Conservation (phyloP, 2,888 invertebrate genomes). For the Cephonodes hylas region DNA sequence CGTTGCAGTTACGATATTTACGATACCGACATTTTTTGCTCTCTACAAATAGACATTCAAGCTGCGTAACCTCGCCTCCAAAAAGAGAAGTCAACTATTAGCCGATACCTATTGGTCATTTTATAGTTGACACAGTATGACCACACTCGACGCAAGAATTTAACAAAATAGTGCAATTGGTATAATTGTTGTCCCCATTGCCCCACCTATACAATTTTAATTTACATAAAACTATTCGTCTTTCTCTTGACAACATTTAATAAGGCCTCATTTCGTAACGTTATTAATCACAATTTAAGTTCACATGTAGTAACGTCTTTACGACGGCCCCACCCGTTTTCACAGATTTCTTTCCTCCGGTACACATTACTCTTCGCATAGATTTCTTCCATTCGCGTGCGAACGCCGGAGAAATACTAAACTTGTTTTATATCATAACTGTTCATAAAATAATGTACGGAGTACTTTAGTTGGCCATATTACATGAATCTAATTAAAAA, state of each 20-base stretch:
- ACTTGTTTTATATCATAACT: slow-evolving; percentile 6
- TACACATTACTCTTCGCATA: not conserved
- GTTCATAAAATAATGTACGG: slow-evolving; percentile 25
- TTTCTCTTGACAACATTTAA: not conserved
- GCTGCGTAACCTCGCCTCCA: slow-evolving; percentile 32
- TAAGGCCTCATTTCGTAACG: slow-evolving; percentile 9
- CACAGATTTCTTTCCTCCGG: slow-evolving; percentile 8
- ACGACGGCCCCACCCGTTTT: slow-evolving; percentile 6
- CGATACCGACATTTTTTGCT: slow-evolving; percentile 29
- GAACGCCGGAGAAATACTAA: slow-evolving; percentile 20
- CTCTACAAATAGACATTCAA: slow-evolving; percentile 27
- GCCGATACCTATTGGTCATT: not conserved
- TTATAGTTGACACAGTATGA: not conserved
- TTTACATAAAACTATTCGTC: slow-evolving; percentile 1
- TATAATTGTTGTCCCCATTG: not conserved
- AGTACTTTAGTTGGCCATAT: slow-evolving; percentile 44
- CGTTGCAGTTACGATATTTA: slow-evolving; percentile 23
- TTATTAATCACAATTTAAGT: slow-evolving; percentile 26
- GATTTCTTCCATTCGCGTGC: not conserved
- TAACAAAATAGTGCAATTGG: not conserved
- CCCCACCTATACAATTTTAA: not conserved
- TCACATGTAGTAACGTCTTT: slow-evolving; percentile 6
- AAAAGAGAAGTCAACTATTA: slow-evolving; percentile 21
- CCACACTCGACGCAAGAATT: not conserved
- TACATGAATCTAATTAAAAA: slow-evolving; percentile 49